These are phyloP conservation scores for mouse (Mus musculus) DNA, from an alignment of 2,113 vertebrate genomes.

Conservation along the genomic window GRCm39 chr14:69505001-69505500, in stretches of 20 bases:
- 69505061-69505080: not conserved
- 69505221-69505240: conserved; percentile 30
- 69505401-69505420: not conserved
- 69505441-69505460: not conserved
- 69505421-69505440: not conserved
- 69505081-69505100: fast-evolving
- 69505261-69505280: conserved; percentile 61
- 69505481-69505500: not conserved
- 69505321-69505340: not conserved
- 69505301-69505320: conserved; percentile 15
- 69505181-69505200: conserved; percentile 5
- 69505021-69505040: not conserved
- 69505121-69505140: conserved; percentile 45
- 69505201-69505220: conserved; percentile 40
- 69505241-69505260: conserved; percentile 45
- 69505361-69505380: not conserved
- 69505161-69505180: not conserved
- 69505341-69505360: not conserved
- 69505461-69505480: fast-evolving
- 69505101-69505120: not conserved
- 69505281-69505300: not conserved
- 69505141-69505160: not conserved
- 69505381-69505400: not conserved
- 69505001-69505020: not conserved
- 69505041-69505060: not conserved